phyloP scores from a whole-genome alignment of 2,797 vertebrate genomes.

The Cyclopterus lumpus region DNA sequence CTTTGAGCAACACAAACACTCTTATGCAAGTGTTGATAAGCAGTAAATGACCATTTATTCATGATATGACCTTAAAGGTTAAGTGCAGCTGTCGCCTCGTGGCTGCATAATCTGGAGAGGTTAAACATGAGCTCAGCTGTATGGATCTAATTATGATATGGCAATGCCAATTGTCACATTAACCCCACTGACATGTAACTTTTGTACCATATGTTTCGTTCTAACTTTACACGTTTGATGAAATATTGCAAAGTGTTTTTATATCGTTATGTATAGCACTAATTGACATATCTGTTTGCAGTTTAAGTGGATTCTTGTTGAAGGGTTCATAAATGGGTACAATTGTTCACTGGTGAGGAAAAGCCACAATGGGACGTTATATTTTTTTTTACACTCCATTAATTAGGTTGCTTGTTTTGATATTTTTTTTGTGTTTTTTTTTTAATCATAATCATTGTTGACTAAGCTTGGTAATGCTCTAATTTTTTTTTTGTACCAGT shows the following conservation, averaged over 20 bases:
- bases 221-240: neutral
- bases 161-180: conserved; percentile 49
- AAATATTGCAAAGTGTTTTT: neutral
- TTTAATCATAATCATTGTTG: conserved; percentile 11
- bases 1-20: neutral
- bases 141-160: conserved; percentile 58
- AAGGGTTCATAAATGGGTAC: neutral
- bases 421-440: conserved; percentile 12
- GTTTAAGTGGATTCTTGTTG: neutral
- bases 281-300: neutral
- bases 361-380: neutral
- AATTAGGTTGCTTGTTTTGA: conserved; percentile 10
- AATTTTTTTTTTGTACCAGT: conserved; percentile 56
- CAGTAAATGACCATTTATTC: conserved; percentile 37
- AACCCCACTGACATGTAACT: conserved; percentile 25
- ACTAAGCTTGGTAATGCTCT: conserved; percentile 29
- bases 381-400: conserved; percentile 6
- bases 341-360: neutral
- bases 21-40: conserved; percentile 34
- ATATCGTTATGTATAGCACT: neutral
- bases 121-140: conserved; percentile 57
- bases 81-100: conserved; percentile 27
- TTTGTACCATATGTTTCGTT: conserved; percentile 27
- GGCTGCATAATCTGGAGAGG: conserved; percentile 51
- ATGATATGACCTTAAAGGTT: conserved; percentile 52